Base-by-base conservation (phyloP, 2,888 invertebrate species). In the Schrankia costaestrigalis region DNA sequence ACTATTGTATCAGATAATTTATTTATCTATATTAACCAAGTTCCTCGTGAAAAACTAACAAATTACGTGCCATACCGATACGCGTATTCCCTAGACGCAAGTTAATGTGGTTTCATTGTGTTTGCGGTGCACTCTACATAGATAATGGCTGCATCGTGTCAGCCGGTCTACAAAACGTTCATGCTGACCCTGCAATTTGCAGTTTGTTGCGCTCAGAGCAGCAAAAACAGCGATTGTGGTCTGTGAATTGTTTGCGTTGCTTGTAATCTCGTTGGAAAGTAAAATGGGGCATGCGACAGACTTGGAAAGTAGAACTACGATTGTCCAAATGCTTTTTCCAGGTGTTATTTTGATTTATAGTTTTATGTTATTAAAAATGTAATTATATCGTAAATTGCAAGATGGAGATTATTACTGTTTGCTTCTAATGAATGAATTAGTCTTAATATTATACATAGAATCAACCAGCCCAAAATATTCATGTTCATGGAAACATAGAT, bases 191-290 rank as follows among this genome's bases (percentile, higher is more conserved):
- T 47, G 28, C 44, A 54, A 58, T 61, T 70, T 53, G 51, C 57
- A 45, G 48, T 54, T 62, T 49, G 45, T 56, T 41, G 41, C 41
- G 41, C 44, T 45, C 26, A 35, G 44, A 11, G 41, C 35, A 40
- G 47, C 51, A 53, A 59, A 58, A 57, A 56, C 59, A 54, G 40
- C 41, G 42, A 42, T 59, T 57, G 57, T 42, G 50, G 61, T 55
- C 46, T 35, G 27, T 28, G 40, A 44, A 52, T 46, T 51, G 49
- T 55, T 54, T 45, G 42, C 24, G 27, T 36, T 41, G 31, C 32
- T 24, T 22, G 41, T 41, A 42, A 46, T 46, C 35, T 37, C 30
- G 37, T 11, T 15, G 25, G 28, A 31, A 31, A 21, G 36, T 26
- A 35, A 46, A 54, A 38, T 31, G 5, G 29, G 26, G 27, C 19